Evolutionary conservation across 2,797 vertebrate species (phyloP).

Genomic region (Acanthurus lineatus): DNA sequence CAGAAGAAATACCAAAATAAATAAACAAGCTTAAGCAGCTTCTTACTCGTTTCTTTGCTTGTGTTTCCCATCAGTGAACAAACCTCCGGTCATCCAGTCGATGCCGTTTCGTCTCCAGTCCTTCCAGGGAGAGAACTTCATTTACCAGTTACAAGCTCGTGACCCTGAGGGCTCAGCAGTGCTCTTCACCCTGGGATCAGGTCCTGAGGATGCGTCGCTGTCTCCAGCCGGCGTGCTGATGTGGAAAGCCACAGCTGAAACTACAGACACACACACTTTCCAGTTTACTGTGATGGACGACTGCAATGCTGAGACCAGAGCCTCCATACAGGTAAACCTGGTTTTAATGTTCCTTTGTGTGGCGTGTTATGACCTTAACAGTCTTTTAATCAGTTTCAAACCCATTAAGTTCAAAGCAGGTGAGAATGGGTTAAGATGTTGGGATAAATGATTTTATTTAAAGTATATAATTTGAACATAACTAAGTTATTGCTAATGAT

Average conservation of each 20-base stretch:
- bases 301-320: conserved; percentile 85
- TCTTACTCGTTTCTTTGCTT: neutral
- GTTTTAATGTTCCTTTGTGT: neutral
- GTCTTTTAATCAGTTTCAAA: neutral
- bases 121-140: conserved; percentile 91
- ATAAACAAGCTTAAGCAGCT: neutral
- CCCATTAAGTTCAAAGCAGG: neutral
- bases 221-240: conserved; percentile 89
- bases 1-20: too few relatives aligned
- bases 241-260: conserved; percentile 85
- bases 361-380: neutral
- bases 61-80: conserved; percentile 83
- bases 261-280: conserved; percentile 75
- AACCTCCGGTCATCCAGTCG: conserved; percentile 86
- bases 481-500: neutral
- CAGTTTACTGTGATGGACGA: conserved; percentile 86
- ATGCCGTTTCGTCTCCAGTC: conserved; percentile 79
- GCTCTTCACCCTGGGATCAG: conserved; percentile 87
- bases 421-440: too few relatives aligned
- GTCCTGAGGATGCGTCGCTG: conserved; percentile 86
- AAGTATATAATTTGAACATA: neutral
- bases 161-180: conserved; percentile 91
- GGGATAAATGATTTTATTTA: neutral
- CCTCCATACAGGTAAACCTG: conserved; percentile 84
- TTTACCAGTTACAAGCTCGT: conserved; percentile 88